Conservation (phyloP, 2,888 invertebrate genomes). For the Frankliniella fusca region DNA sequence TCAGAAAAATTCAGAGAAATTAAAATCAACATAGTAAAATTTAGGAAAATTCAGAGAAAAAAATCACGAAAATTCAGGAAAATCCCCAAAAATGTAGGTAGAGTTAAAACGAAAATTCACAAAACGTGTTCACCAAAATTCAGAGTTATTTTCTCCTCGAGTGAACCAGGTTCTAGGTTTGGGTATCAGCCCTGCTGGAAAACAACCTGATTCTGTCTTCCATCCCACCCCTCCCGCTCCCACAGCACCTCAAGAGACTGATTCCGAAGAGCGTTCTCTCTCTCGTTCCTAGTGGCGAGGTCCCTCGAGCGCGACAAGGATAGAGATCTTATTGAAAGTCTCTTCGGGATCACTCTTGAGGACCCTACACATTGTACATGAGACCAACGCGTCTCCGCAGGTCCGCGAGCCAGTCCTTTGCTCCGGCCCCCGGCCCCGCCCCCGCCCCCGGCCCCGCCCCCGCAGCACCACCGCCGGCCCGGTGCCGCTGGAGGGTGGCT, state of each 20-base stretch:
- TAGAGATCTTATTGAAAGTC: neutral
- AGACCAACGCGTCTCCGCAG: neutral
- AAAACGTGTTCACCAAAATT: no score
- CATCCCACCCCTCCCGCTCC: neutral
- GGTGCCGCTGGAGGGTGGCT: neutral
- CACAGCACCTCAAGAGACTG: neutral
- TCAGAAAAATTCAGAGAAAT: no score
- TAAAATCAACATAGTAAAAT: no score
- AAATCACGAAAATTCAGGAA: no score
- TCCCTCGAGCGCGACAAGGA: neutral
- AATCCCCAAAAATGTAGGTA: no score
- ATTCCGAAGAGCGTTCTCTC: neutral
- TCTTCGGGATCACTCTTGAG: neutral
- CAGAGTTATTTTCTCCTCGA: neutral
- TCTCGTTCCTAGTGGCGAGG: neutral
- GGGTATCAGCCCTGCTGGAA: neutral
- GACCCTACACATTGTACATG: neutral
- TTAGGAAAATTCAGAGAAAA: no score
- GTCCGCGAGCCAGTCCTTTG: neutral
- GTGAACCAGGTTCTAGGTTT: neutral
- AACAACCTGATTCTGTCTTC: neutral
- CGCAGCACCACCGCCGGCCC: neutral
- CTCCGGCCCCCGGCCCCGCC: neutral
- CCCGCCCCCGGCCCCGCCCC: neutral
- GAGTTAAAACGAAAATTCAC: no score